A percentile compares a stretch with the other conserved stretches of the same genome.
Evolutionary conservation across 2,888 invertebrate genomes (phyloP).

Genomic region (Zootermopsis nevadensis): DNA sequence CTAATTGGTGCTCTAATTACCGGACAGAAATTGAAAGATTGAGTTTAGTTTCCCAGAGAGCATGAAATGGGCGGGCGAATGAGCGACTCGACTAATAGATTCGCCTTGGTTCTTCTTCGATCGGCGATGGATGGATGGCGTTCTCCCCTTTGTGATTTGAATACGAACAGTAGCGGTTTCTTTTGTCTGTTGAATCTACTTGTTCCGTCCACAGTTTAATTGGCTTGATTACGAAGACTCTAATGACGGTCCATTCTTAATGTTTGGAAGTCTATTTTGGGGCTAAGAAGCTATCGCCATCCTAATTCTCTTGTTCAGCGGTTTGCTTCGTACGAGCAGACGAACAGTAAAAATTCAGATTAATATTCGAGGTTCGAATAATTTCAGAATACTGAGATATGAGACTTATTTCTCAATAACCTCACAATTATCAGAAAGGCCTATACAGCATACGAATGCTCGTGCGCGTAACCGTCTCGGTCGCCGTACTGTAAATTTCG

Average conservation of each 20-base stretch:
- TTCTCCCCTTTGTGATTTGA: background rate
- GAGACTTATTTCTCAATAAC: too few species aligned
- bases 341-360: too few species aligned
- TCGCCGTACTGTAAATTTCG: too few species aligned
- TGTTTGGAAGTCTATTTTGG: too few species aligned
- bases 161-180: conserved; percentile 13
- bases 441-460: too few species aligned
- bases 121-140: background rate
- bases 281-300: too few species aligned
- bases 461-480: too few species aligned
- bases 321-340: too few species aligned
- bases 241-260: background rate
- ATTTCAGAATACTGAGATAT: too few species aligned
- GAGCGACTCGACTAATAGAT: background rate
- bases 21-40: background rate
- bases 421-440: too few species aligned
- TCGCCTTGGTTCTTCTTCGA: background rate
- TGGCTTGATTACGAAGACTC: background rate
- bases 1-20: conserved; percentile 38
- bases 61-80: conserved; percentile 50
- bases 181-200: background rate
- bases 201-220: background rate
- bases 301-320: too few species aligned
- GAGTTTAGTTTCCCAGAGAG: conserved; percentile 33
- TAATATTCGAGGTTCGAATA: too few species aligned